phyloP scores from a whole-genome alignment of 1,140 invertebrate species.

The Drosophila burlai region DNA sequence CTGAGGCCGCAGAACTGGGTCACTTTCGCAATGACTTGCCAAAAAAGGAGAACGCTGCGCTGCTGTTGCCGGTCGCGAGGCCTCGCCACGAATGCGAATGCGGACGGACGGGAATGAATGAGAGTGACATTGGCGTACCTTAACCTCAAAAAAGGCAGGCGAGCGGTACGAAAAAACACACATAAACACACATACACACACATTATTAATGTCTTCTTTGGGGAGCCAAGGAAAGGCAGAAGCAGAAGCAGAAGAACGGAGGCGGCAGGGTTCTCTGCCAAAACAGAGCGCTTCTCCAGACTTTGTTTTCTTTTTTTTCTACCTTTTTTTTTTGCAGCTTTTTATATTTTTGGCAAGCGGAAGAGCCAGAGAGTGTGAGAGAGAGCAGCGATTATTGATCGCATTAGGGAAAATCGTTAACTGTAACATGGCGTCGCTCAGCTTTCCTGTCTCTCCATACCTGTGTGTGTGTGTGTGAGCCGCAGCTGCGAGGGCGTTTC shows the following conservation, averaged over 20 bases:
- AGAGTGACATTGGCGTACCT: conserved; percentile 82
- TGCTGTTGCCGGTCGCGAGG: conserved; percentile 69
- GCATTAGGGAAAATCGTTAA: conserved; percentile 83
- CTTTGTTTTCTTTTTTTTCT: conserved; percentile 19
- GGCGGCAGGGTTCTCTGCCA: conserved; percentile 57
- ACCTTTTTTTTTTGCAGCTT: neutral
- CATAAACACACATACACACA: conserved; percentile 18
- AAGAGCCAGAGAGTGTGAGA: conserved; percentile 13
- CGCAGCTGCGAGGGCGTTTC: conserved; percentile 65
- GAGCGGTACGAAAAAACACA: conserved; percentile 23
- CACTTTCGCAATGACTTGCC: conserved; percentile 81
- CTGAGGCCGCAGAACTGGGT: conserved; percentile 64
- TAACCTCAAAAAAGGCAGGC: conserved; percentile 75
- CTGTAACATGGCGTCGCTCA: conserved; percentile 83
- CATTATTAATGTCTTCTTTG: conserved; percentile 70
- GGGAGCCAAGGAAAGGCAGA: conserved; percentile 46
- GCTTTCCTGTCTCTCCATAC: conserved; percentile 36
- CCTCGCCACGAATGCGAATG: conserved; percentile 80
- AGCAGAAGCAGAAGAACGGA: conserved; percentile 8
- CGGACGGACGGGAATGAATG: conserved; percentile 67
- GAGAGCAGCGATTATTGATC: conserved; percentile 76
- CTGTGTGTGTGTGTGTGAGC: conserved; percentile 11
- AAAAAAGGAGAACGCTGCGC: conserved; percentile 68
- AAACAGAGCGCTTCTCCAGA: conserved; percentile 63
- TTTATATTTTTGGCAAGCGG: conserved; percentile 5